Conservation (phyloP, 2,113 vertebrate genomes). For the Otolemur garnettii region DNA sequence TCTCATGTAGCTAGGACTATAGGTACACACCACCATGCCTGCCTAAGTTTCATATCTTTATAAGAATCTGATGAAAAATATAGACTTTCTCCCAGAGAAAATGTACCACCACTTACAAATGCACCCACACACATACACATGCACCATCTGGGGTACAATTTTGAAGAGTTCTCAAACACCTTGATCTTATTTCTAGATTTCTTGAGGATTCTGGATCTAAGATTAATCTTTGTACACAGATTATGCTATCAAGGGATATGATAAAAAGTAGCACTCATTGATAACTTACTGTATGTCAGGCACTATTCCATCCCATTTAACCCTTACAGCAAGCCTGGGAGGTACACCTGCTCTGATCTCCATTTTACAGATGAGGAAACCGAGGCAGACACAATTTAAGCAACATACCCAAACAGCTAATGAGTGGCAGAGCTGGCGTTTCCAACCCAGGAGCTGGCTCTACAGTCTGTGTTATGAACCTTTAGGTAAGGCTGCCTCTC, state of each 20-base stretch:
- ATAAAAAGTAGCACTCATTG: neutral
- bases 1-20: too few relatives aligned
- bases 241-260: neutral
- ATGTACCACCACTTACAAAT: neutral
- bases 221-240: neutral
- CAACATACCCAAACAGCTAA: neutral
- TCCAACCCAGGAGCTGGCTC: neutral
- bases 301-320: neutral
- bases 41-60: neutral
- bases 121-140: neutral
- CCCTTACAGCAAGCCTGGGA: neutral
- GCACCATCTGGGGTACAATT: neutral
- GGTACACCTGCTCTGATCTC: neutral
- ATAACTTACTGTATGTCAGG: neutral
- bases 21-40: too few relatives aligned
- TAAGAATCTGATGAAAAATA: constrained; percentile 31
- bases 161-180: neutral
- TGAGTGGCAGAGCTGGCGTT: neutral
- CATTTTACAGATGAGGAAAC: neutral
- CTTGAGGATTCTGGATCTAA: neutral
- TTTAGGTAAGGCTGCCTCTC: neutral
- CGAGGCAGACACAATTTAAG: neutral
- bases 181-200: neutral
- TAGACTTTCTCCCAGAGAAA: neutral
- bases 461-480: neutral